Base-by-base conservation (phyloP, 2,888 invertebrate species). In the Morpho helenor region DNA sequence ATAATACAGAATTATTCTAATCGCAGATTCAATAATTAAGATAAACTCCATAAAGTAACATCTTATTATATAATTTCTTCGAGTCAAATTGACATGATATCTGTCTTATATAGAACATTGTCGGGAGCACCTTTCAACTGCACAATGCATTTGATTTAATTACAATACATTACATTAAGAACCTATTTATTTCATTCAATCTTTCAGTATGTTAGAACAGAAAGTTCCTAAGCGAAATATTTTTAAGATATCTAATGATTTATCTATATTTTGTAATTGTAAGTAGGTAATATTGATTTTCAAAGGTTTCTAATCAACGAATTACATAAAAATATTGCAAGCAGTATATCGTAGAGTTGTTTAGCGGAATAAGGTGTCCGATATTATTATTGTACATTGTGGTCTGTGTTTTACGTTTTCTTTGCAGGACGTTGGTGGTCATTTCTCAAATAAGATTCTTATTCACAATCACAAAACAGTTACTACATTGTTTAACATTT, bases 281-380 rank as follows among this genome's bases (percentile, higher is more conserved):
- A 85, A 82, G 79, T 88, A 84, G 78, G 71, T 79, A 76, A 76
- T 75, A 71, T 74, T 82, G 73, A 75, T 80, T 81, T 82, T 65
- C 71, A 75, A 83, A 83, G 89, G 89, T 89, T 90, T 89, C 88
- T 76, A 82, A 76, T 77, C 89, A 90, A 90, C 89, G 89, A 90
- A 89, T 83, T 82, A 82, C 76, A 74, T 79, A 75, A 78, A 16
- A 72, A 68, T 67, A 77, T 72, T 73, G 68, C 75, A 71, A 74
- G 63, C 52, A 46, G 40, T 45, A 45, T 44, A 10, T 7, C 41
- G 50, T 52, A 16, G 39, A 45, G 9, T n/a, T 40, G 44, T 9
- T 46, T 52, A 52, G 45, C 31, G 31, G 31, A 52, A 39, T 52
- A 43, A 51, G 42, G 8, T 40, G 10, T 49, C 49, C 16, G 16